These are phyloP conservation scores for Podarcis lilfordi DNA, from an alignment of 2,797 vertebrate genomes.

Conservation along the genomic window DNA sequence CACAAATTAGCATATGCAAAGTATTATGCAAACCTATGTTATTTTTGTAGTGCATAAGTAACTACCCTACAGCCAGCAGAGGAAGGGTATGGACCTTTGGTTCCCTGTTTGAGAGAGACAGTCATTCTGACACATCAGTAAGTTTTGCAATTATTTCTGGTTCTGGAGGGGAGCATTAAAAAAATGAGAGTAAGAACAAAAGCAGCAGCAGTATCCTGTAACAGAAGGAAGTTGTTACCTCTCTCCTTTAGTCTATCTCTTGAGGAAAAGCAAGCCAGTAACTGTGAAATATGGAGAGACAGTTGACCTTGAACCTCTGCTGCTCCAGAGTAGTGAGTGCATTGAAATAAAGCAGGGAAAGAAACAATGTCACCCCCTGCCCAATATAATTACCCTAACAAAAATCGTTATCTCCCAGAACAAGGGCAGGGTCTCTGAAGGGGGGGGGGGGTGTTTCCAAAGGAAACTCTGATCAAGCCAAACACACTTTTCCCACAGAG, in stretches of 20 bases:
- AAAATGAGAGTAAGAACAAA: background rate
- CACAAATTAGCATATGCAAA: no score
- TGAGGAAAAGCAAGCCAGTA: background rate
- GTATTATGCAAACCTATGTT: no score
- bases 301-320: background rate
- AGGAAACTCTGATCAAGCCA: background rate
- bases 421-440: background rate
- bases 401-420: background rate
- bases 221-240: conserved; percentile 1
- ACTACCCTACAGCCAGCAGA: background rate
- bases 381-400: background rate
- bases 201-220: background rate
- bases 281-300: conserved; percentile 6
- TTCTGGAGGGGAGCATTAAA: background rate
- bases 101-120: background rate
- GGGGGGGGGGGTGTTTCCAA: background rate
- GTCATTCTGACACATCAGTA: background rate
- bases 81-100: background rate
- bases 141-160: background rate
- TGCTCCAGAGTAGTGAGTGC: background rate
- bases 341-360: conserved; percentile 12
- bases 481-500: background rate
- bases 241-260: background rate
- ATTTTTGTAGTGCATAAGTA: no score
- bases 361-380: background rate